Conservation (phyloP, 23 tunicate species). For the Ascidia mentula region DNA sequence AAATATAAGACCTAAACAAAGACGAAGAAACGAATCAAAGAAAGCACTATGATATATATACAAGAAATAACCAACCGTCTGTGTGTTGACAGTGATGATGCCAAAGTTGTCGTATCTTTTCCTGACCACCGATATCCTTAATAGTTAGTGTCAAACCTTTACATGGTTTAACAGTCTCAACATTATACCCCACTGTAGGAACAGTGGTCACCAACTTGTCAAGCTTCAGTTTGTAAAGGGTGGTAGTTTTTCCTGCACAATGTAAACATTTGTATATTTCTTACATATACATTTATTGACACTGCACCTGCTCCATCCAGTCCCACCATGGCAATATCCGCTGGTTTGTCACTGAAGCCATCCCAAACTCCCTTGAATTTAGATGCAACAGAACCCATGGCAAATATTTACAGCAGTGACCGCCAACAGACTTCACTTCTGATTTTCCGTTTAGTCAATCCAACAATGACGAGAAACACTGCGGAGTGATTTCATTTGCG, state of each 20-base stretch:
- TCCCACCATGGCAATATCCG: conserved; percentile 55
- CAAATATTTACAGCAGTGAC: neutral
- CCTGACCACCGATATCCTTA: conserved; percentile 63
- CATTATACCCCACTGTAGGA: conserved; percentile 80
- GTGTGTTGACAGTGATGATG: conserved; percentile 44
- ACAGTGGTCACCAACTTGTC: conserved; percentile 47
- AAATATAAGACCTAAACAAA: conserved; percentile 60
- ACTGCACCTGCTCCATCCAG: conserved; percentile 59
- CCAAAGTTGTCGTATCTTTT: conserved; percentile 38
- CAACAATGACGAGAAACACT: too few species aligned
- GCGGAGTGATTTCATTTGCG: neutral
- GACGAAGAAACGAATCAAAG: neutral
- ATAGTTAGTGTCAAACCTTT: conserved; percentile 51
- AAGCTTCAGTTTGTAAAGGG: conserved; percentile 50
- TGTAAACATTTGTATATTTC: neutral
- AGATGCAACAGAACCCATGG: conserved; percentile 46
- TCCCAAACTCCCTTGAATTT: conserved; percentile 32
- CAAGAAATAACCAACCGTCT: conserved; percentile 34
- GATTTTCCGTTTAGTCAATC: too few species aligned
- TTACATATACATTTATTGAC: neutral
- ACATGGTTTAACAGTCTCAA: conserved; percentile 72
- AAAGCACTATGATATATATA: neutral
- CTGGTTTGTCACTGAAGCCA: conserved; percentile 37
- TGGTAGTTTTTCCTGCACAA: conserved; percentile 65
- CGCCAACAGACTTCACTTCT: neutral